Evolutionary conservation across 2,888 invertebrate species (phyloP).

Genomic region (Drosophila anceps): DNA sequence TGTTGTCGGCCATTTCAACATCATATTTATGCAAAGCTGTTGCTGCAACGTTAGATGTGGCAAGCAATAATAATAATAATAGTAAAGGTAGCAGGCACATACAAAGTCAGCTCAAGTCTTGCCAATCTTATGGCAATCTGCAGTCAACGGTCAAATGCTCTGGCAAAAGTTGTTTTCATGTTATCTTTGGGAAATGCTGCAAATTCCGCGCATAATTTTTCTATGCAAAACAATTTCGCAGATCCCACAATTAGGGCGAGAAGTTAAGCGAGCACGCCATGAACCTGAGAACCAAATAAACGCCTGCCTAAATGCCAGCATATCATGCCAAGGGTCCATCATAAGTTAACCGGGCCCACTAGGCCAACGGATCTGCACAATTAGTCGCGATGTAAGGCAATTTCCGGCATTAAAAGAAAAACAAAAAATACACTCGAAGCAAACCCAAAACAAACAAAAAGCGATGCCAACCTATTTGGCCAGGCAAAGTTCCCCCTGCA

Average conservation of each 20-base stretch:
- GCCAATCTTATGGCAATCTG: conserved; percentile 18
- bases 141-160: conserved; percentile 64
- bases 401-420: conserved; percentile 42
- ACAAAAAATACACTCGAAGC: conserved; percentile 3
- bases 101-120: conserved; percentile 6
- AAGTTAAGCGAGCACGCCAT: conserved; percentile 39
- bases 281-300: conserved; percentile 34
- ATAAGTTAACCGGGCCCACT: conserved; percentile 29
- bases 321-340: conserved; percentile 46
- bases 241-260: conserved; percentile 62
- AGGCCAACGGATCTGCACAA: conserved; percentile 73
- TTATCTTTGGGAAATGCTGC: conserved; percentile 53
- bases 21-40: conserved; percentile 73
- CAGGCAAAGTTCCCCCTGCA: conserved; percentile 20
- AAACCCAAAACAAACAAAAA: conserved; percentile 13
- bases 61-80: conserved; percentile 64
- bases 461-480: conserved; percentile 20
- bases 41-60: conserved; percentile 66
- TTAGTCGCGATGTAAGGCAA: conserved; percentile 50
- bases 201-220: conserved; percentile 66
- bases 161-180: conserved; percentile 7
- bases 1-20: conserved; percentile 54
- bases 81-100: conserved; percentile 41
- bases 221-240: conserved; percentile 50
- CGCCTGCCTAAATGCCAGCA: conserved; percentile 16